Conservation (phyloP, 2,113 vertebrate genomes). For the Amphilophus citrinellus region DNA sequence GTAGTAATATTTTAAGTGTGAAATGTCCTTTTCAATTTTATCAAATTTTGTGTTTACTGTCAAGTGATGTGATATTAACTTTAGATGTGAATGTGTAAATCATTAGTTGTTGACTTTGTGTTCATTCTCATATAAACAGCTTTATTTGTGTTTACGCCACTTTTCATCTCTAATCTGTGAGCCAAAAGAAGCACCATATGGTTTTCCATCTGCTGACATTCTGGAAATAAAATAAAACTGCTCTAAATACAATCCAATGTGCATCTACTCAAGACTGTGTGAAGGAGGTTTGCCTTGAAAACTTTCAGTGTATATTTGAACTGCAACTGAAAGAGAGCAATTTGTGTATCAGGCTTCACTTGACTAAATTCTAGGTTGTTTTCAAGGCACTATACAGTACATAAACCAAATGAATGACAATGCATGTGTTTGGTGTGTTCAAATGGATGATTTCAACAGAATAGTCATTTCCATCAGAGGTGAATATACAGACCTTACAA, state of each 20-base stretch:
- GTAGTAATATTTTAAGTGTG: background rate
- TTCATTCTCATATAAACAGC: background rate
- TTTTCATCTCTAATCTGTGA: background rate
- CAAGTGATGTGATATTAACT: background rate
- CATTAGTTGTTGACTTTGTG: background rate
- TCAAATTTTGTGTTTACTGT: background rate
- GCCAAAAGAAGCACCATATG: background rate
- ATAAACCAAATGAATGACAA: background rate
- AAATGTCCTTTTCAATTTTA: background rate
- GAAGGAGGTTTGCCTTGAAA: background rate
- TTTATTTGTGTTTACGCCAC: background rate
- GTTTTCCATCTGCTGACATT: constrained; percentile 2
- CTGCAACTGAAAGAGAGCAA: background rate
- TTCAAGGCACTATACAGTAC: rapidly evolving
- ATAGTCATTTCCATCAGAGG: background rate
- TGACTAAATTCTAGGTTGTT: no score
- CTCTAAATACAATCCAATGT: background rate
- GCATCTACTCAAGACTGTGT: background rate
- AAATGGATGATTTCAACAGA: background rate
- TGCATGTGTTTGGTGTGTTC: background rate
- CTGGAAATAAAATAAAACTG: background rate
- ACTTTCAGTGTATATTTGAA: background rate
- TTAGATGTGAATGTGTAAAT: background rate
- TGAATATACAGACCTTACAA: background rate
- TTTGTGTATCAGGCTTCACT: background rate